Percentiles rank a stretch among this genome's conserved stretches.
These are phyloP conservation scores for Ceyx cyanopectus DNA, from an alignment of 2,113 vertebrate genomes.

Conservation along the genomic window DNA sequence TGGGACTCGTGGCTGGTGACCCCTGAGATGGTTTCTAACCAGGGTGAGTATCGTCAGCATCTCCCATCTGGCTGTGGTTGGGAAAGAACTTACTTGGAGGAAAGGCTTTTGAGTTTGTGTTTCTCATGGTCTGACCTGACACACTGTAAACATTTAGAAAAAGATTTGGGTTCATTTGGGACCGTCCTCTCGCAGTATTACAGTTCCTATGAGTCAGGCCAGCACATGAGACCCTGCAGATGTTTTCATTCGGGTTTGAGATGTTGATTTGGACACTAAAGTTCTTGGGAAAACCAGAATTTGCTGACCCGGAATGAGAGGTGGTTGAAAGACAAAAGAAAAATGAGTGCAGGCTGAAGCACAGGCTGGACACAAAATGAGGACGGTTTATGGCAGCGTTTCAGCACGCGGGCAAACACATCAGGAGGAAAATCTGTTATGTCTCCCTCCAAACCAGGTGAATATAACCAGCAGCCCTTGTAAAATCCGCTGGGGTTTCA, in stretches of 20 bases:
- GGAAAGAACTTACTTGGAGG: neutral
- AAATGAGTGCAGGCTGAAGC: slow-evolving; percentile 15
- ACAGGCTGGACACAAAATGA: neutral
- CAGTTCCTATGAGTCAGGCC: neutral
- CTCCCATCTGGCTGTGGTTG: neutral
- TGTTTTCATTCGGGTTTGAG: slow-evolving; percentile 47
- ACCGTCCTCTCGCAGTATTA: neutral
- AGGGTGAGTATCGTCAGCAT: neutral
- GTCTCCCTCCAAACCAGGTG: slow-evolving; percentile 50
- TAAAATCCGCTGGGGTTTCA: neutral
- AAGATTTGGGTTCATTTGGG: neutral
- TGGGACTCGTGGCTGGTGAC: neutral
- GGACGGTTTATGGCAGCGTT: slow-evolving; percentile 34
- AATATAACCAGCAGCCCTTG: slow-evolving; percentile 42
- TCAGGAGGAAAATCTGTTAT: slow-evolving; percentile 13
- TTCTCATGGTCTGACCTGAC: neutral
- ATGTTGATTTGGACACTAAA: slow-evolving; percentile 37
- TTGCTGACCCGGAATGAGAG: slow-evolving; percentile 44
- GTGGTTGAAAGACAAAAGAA: slow-evolving; percentile 49
- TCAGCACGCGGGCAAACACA: slow-evolving; percentile 30
- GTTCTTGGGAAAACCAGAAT: slow-evolving; percentile 23
- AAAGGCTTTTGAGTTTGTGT: neutral
- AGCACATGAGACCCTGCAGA: neutral
- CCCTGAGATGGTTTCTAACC: neutral
- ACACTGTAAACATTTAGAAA: neutral